These are phyloP conservation scores for Phrynocephalus versicolor DNA, from an alignment of 2,113 vertebrate genomes.

Conservation along the genomic window DNA sequence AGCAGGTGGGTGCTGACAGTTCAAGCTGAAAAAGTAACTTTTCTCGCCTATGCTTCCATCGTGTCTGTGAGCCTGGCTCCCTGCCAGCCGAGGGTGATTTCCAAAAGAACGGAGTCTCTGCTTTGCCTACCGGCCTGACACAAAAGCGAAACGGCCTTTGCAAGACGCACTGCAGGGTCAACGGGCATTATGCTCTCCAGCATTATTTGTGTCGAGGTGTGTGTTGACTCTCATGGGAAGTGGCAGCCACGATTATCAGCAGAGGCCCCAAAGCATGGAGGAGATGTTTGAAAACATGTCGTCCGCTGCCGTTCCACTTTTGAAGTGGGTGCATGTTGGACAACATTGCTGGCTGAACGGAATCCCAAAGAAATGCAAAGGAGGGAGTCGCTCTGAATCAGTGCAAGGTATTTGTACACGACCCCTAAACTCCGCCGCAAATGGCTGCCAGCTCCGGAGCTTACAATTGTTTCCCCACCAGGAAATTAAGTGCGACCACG, in stretches of 20 bases:
- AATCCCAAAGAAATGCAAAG: background rate
- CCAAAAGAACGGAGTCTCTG: background rate
- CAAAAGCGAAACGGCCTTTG: background rate
- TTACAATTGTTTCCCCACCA: no score
- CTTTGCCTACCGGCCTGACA: background rate
- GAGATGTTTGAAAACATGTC: fast-evolving
- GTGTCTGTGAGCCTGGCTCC: background rate
- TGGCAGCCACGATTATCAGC: background rate
- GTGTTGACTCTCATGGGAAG: background rate
- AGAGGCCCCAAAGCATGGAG: background rate
- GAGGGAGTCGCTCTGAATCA: background rate
- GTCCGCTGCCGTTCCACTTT: fast-evolving
- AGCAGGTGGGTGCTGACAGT: background rate
- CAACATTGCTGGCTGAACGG: background rate
- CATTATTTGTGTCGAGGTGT: background rate
- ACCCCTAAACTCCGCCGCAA: no score
- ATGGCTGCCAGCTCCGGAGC: no score
- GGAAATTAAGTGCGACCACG: no score
- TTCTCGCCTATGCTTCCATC: background rate
- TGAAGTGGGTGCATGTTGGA: fast-evolving
- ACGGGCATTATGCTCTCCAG: slow-evolving; percentile 8
- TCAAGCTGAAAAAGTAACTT: background rate
- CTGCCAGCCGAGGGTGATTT: background rate
- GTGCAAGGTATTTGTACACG: no score
- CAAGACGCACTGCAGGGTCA: background rate